Evolutionary conservation across 1,140 invertebrate genomes (phyloP).

Genomic region (Zaprionus davidi): DNA sequence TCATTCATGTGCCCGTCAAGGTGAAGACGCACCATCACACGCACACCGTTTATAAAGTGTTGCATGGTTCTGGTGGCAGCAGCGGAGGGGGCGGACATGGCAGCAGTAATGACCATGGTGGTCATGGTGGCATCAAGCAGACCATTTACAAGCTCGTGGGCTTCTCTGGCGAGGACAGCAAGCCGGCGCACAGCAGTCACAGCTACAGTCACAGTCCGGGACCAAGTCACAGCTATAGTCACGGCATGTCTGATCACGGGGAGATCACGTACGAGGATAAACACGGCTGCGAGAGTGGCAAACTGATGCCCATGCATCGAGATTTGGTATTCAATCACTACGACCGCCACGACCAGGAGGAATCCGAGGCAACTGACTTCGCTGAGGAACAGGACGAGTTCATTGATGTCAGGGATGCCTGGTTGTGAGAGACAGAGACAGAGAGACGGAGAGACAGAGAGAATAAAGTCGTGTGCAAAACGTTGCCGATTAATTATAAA

Average conservation of each 20-base stretch:
- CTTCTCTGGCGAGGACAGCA: conserved; percentile 46
- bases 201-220: conserved; percentile 1
- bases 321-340: conserved; percentile 82
- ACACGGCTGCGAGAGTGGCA: conserved; percentile 72
- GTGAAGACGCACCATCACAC: conserved; percentile 79
- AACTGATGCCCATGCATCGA: conserved; percentile 59
- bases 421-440: conserved; percentile 46
- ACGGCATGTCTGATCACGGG: conserved; percentile 51
- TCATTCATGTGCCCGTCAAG: conserved; percentile 80
- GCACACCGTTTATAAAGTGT: conserved; percentile 75
- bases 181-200: conserved; percentile 16
- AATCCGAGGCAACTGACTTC: conserved; percentile 50
- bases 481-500: conserved; percentile 77
- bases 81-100: conserved; percentile 35
- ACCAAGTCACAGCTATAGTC: conserved; percentile 20
- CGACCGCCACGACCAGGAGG: conserved; percentile 65
- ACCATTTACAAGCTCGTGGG: conserved; percentile 73
- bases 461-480: conserved; percentile 66
- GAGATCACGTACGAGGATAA: conserved; percentile 77
- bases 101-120: neutral
- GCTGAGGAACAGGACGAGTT: conserved; percentile 76
- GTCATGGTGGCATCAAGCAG: conserved; percentile 62
- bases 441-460: neutral
- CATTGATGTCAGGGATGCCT: conserved; percentile 76
- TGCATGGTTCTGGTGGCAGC: conserved; percentile 46